phyloP scores from a whole-genome alignment of 2,797 vertebrate genomes.

The Moxostoma hubbsi region DNA sequence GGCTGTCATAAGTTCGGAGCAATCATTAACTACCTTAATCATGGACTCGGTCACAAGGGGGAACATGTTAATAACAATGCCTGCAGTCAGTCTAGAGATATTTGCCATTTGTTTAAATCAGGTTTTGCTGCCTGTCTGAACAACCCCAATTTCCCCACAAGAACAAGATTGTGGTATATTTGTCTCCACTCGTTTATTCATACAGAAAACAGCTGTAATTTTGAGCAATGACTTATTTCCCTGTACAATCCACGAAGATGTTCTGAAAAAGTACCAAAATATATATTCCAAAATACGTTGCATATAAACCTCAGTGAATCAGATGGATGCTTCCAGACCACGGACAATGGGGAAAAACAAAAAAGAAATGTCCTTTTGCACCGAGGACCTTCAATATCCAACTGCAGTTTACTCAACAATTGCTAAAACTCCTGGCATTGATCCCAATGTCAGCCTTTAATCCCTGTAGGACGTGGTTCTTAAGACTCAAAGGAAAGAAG shows the following conservation, averaged over 20 bases:
- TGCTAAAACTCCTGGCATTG: neutral
- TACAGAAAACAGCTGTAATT: slow-evolving; percentile 54
- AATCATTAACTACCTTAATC: no score
- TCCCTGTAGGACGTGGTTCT: neutral
- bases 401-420: neutral
- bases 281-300: slow-evolving; percentile 64
- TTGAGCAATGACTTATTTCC: slow-evolving; percentile 53
- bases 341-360: neutral
- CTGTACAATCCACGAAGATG: slow-evolving; percentile 54
- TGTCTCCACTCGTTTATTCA: slow-evolving; percentile 62
- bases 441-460: neutral
- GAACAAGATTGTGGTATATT: slow-evolving; percentile 19
- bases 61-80: no score
- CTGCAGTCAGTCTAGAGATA: no score
- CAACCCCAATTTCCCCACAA: neutral
- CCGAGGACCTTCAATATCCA: neutral
- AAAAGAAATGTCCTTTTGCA: slow-evolving; percentile 1
- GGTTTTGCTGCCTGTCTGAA: no score
- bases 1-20: no score
- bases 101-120: no score
- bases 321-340: slow-evolving; percentile 29
- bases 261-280: slow-evolving; percentile 67
- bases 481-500: neutral
- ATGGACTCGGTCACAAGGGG: no score
- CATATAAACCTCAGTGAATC: slow-evolving; percentile 64